phyloP scores from a whole-genome alignment of 1,140 invertebrate species.

The Palaemon carinicauda region DNA sequence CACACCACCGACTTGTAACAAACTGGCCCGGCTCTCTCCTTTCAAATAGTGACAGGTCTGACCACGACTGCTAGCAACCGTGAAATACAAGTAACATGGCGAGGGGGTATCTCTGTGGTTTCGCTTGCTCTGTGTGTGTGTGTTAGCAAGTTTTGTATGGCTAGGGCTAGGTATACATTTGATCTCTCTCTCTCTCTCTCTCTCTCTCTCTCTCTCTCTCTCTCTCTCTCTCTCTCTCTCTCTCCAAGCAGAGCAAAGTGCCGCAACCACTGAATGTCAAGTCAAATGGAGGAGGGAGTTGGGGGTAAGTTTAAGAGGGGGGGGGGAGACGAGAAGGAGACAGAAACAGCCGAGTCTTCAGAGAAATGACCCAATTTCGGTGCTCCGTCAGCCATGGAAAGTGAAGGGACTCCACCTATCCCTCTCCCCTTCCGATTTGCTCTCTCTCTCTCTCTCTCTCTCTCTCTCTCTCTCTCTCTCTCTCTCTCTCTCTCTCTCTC shows the following conservation, averaged over 20 bases:
- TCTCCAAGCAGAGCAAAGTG: neutral
- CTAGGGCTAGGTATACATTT: neutral
- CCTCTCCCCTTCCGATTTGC: neutral
- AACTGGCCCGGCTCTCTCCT: no score
- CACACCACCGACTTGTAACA: no score
- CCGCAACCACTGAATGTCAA: no score
- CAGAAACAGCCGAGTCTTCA: neutral
- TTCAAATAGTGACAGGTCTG: no score
- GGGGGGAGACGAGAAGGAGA: neutral
- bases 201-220: neutral
- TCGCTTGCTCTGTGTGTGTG: neutral
- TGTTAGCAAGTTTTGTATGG: neutral
- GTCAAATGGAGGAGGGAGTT: neutral
- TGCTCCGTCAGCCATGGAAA: slow-evolving; percentile 29
- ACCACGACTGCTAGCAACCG: no score
- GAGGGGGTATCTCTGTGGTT: neutral
- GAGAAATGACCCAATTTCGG: slow-evolving; percentile 49
- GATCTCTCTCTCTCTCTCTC: neutral
- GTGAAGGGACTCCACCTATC: slow-evolving; percentile 11
- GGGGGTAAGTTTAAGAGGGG: neutral
- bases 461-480: neutral
- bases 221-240: neutral
- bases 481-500: neutral
- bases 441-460: neutral
- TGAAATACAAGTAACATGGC: no score